phyloP scores from a whole-genome alignment of 2,888 invertebrate genomes.

The Nasonovia ribisnigri region DNA sequence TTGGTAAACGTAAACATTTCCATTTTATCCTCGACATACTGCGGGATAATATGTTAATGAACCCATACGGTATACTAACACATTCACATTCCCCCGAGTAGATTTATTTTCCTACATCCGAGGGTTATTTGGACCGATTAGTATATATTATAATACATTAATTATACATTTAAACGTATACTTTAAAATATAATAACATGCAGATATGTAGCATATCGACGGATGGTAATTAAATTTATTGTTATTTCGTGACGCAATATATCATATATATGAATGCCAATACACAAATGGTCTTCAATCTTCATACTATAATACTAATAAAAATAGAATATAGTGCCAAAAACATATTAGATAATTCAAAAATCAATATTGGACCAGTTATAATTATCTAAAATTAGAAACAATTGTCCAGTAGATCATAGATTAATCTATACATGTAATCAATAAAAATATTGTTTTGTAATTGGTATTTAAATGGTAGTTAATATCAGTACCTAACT shows the following conservation, averaged over 20 bases:
- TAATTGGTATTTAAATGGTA: neutral
- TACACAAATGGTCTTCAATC: neutral
- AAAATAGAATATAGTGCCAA: neutral
- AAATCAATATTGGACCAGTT: neutral
- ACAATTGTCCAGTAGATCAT: neutral
- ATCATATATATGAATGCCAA: neutral
- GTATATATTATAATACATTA: neutral
- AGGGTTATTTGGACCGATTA: slow-evolving; percentile 10
- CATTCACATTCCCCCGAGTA: slow-evolving; percentile 10
- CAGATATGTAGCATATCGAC: neutral
- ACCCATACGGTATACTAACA: neutral
- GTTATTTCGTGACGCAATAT: neutral
- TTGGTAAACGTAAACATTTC: slow-evolving; percentile 15
- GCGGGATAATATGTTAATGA: slow-evolving; percentile 51
- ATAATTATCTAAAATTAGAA: neutral
- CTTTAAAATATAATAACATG: neutral
- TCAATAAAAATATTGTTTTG: neutral
- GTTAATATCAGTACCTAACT: neutral
- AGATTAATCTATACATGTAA: neutral
- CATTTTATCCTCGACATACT: slow-evolving; percentile 50
- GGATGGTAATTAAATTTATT: neutral
- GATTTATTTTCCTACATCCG: slow-evolving; percentile 25
- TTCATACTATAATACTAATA: neutral
- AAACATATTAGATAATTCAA: neutral
- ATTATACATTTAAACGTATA: neutral